Conservation (phyloP, 2,888 invertebrate species). For the Dynastes tityus region DNA sequence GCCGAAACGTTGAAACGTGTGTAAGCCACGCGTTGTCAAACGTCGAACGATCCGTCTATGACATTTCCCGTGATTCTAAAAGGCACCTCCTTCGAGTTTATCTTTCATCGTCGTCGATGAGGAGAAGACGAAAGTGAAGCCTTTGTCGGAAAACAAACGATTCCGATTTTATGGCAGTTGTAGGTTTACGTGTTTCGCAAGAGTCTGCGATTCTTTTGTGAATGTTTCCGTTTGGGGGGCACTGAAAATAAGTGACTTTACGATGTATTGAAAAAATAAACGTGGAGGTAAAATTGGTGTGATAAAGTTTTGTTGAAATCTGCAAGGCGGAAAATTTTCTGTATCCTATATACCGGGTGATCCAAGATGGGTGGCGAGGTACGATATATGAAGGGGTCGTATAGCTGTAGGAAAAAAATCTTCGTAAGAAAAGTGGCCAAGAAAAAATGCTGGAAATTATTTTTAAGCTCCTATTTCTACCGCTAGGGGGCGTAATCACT, state of each 20-base stretch:
- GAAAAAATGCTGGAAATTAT: no score
- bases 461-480: no score
- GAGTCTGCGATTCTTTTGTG: background rate
- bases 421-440: no score
- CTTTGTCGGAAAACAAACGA: conserved; percentile 14
- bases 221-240: background rate
- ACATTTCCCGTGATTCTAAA: background rate
- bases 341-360: no score
- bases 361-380: no score
- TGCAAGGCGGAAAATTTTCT: no score
- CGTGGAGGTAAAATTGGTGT: background rate
- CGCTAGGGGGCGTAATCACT: no score
- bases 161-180: conserved; percentile 1
- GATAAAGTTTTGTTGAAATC: no score
- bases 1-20: background rate
- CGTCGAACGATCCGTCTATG: conserved; percentile 6
- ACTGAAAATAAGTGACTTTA: background rate
- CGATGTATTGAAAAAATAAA: conserved; percentile 3
- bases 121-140: background rate
- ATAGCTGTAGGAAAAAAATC: no score
- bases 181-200: background rate
- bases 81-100: background rate
- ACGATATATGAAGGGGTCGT: no score
- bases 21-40: background rate
- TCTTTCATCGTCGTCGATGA: conserved; percentile 1